Conservation (phyloP, 2,797 vertebrate species). For the Enteromius afrohamiltoni region DNA sequence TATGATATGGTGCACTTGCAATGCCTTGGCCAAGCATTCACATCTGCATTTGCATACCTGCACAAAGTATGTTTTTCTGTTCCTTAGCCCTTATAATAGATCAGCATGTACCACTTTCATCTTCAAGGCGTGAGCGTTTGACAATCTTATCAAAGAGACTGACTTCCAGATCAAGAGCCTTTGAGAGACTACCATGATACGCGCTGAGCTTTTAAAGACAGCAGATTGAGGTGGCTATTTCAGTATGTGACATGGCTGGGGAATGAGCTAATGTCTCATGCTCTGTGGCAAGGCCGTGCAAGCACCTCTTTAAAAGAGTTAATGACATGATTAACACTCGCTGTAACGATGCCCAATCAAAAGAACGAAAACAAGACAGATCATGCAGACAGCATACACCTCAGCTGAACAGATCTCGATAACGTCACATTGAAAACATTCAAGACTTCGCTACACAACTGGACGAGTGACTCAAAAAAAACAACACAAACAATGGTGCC, state of each 20-base stretch:
- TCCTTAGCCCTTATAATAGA: conserved; percentile 41
- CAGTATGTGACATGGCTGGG: conserved; percentile 44
- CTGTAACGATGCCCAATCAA: conserved; percentile 26
- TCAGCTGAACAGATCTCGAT: conserved; percentile 39
- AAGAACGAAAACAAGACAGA: conserved; percentile 51
- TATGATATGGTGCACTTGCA: neutral
- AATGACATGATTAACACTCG: conserved; percentile 51
- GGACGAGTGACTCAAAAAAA: conserved; percentile 32
- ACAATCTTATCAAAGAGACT: conserved; percentile 13
- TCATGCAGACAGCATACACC: conserved; percentile 54
- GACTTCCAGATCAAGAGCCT: neutral
- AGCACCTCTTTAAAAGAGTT: conserved; percentile 52
- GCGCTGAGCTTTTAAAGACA: conserved; percentile 48
- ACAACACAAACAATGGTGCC: conserved; percentile 44
- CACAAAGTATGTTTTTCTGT: conserved; percentile 18
- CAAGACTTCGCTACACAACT: conserved; percentile 17
- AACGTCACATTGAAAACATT: conserved; percentile 16
- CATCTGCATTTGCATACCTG: conserved; percentile 15
- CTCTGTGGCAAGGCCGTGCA: conserved; percentile 73
- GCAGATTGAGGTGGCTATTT: conserved; percentile 41
- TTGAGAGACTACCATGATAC: conserved; percentile 29
- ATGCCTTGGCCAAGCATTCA: neutral
- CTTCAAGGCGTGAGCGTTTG: neutral
- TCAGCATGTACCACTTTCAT: conserved; percentile 40
- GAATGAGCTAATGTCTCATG: conserved; percentile 70